Evolutionary conservation across 2,888 invertebrate genomes (phyloP), one percentile per base, ranked within the genome.

Genomic region (Andricus curvator): DNA sequence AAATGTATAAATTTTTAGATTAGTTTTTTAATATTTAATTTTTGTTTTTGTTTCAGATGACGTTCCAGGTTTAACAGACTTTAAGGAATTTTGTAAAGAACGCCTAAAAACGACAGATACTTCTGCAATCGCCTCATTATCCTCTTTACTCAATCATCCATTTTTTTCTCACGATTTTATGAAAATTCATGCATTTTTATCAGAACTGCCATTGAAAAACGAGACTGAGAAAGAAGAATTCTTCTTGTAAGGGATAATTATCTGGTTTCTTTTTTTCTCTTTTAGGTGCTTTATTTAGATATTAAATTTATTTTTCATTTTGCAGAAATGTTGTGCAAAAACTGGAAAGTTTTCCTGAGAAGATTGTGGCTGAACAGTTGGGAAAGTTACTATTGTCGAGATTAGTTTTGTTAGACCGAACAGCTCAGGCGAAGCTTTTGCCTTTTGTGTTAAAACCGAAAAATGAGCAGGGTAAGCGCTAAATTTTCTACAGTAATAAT

Each of bases 131-230:
- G 96, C 97, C 5, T 95, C 94, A 83, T 93, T 98, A 51, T 94
- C 95, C 11, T 94, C 95, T 33, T 93, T 97, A 48, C 93, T 97
- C 4, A 93, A 95, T 78, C 97, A 97, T 93, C 95, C 95, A 68
- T 97, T 97, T 92, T 98, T 97, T 90, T 97, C 96, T 87, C 97
- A 97, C 90, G 97, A 97, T 88, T 98, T 98, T 91, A 96, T 98
- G 82, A 94, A 95, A 33, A 96, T 98, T 85, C 96, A 97, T 91
- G 96, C 96, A 84, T 98, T 98, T 93, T 93, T 98, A 0, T 95
- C 95, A 86, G 97, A 97, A 90, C 93, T 98, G 78, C 97, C 98
- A 1, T 90, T 98, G 60, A 98, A 98, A 92, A 94, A 94, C 80
- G 96, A 96, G 86, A 93, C 94, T 78, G 97, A 98, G 86, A 98